Evolutionary conservation across 2,888 invertebrate genomes (phyloP).

Genomic region (Leucania comma): DNA sequence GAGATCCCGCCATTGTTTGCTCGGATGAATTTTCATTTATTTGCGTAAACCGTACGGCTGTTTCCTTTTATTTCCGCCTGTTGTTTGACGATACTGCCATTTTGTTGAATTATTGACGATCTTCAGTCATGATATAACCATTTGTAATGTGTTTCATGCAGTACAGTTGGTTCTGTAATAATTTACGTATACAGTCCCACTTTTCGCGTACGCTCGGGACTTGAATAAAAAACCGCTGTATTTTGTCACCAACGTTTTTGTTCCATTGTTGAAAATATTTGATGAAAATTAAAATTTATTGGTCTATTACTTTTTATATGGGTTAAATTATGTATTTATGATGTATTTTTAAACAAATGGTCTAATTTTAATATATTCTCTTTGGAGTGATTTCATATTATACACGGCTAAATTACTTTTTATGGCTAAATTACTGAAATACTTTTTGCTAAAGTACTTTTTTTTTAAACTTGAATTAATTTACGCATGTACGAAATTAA

Average conservation of each 20-base stretch:
- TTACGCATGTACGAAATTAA: too few species aligned
- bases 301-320: slow-evolving; percentile 25
- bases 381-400: not conserved
- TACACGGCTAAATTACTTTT: too few species aligned
- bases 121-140: slow-evolving; percentile 59
- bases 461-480: too few species aligned
- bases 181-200: slow-evolving; percentile 53
- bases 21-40: slow-evolving; percentile 80
- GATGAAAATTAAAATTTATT: slow-evolving; percentile 49
- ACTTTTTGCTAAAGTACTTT: too few species aligned
- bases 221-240: slow-evolving; percentile 52
- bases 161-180: slow-evolving; percentile 56
- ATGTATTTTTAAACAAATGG: not conserved
- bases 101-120: slow-evolving; percentile 72
- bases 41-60: slow-evolving; percentile 70
- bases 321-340: slow-evolving; percentile 2
- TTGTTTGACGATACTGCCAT: slow-evolving; percentile 76
- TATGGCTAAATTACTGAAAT: too few species aligned
- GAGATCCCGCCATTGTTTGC: slow-evolving; percentile 74
- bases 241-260: slow-evolving; percentile 54
- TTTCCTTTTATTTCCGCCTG: slow-evolving; percentile 69
- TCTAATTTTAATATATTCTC: slow-evolving; percentile 6
- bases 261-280: slow-evolving; percentile 46
- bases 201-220: slow-evolving; percentile 22
- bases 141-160: slow-evolving; percentile 60